Percentiles rank a stretch among this genome's conserved stretches.
Evolutionary conservation across 2,797 vertebrate species (phyloP).

Genomic region (Mus minutoides): DNA sequence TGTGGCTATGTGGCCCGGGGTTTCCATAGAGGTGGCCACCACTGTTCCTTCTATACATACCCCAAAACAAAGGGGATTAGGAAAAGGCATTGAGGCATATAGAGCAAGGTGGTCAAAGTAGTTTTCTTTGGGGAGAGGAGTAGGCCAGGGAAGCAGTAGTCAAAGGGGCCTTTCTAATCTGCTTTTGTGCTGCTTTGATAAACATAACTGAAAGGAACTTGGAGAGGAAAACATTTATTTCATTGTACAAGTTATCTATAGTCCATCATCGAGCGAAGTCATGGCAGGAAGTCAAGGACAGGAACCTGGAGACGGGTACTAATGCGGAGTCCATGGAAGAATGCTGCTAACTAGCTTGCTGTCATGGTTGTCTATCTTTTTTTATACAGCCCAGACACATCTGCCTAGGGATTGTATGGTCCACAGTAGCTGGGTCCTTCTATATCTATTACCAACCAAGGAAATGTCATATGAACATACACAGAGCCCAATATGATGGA

Average conservation of each 20-base stretch:
- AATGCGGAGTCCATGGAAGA: not conserved
- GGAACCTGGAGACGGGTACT: not conserved
- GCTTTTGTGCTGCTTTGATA: not conserved
- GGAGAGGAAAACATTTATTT: not conserved
- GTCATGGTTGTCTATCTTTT: not conserved
- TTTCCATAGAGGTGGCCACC: not conserved
- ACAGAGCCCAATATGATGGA: not conserved
- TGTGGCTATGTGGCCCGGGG: not conserved
- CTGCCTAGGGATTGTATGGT: not conserved
- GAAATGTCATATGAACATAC: not conserved
- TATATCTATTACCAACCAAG: not conserved
- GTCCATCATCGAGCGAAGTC: not conserved
- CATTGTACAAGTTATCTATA: not conserved
- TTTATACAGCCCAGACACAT: not conserved
- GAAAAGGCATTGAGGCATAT: not conserved
- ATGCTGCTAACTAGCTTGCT: not conserved
- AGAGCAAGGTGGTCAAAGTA: not conserved
- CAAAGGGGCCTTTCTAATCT: not conserved
- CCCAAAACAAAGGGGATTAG: not conserved
- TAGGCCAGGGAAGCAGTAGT: not conserved
- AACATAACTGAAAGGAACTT: not conserved
- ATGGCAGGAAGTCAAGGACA: not conserved
- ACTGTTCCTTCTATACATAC: not conserved
- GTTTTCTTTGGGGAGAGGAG: not conserved
- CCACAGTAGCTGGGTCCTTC: not conserved